Percentiles rank a stretch among this genome's conserved stretches.
Conservation (phyloP, 2,888 invertebrate species). For the Pristionchus fissidentatus region DNA sequence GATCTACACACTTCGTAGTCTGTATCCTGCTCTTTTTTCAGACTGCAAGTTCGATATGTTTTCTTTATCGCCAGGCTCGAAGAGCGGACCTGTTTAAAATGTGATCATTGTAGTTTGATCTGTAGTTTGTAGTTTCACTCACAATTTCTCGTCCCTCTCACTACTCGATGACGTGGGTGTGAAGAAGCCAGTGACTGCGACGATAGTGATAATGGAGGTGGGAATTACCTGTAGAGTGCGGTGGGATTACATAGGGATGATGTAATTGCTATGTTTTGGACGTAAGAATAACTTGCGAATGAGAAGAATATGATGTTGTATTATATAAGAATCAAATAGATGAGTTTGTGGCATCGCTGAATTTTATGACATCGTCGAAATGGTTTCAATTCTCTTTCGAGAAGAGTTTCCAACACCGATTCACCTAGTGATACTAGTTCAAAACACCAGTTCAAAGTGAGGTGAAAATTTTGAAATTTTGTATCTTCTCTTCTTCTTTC, state of each 20-base stretch:
- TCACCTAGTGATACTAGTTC: too few relatives aligned
- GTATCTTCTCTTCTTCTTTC: too few relatives aligned
- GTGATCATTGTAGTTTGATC: constrained; percentile 30
- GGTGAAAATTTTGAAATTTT: too few relatives aligned
- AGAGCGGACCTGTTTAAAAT: neutral
- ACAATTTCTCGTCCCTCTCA: constrained; percentile 73
- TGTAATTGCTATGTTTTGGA: too few relatives aligned
- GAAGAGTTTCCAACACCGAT: too few relatives aligned
- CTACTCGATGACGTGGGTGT: constrained; percentile 72
- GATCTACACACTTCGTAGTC: neutral
- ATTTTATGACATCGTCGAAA: too few relatives aligned
- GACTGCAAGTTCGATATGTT: neutral
- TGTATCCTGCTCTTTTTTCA: neutral
- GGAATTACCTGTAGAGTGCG: constrained; percentile 63
- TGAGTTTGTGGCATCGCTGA: too few relatives aligned
- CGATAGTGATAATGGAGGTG: constrained; percentile 73
- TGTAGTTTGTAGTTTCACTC: constrained; percentile 46
- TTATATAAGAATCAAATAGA: too few relatives aligned
- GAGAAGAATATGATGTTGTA: too few relatives aligned
- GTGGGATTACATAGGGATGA: neutral
- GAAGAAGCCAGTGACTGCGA: constrained; percentile 74
- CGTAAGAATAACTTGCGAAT: too few relatives aligned
- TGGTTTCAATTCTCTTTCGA: too few relatives aligned
- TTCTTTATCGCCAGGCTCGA: neutral
- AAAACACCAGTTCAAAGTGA: too few relatives aligned